Conservation (phyloP, 2,113 vertebrate genomes). For the Leptocoma aspasia region DNA sequence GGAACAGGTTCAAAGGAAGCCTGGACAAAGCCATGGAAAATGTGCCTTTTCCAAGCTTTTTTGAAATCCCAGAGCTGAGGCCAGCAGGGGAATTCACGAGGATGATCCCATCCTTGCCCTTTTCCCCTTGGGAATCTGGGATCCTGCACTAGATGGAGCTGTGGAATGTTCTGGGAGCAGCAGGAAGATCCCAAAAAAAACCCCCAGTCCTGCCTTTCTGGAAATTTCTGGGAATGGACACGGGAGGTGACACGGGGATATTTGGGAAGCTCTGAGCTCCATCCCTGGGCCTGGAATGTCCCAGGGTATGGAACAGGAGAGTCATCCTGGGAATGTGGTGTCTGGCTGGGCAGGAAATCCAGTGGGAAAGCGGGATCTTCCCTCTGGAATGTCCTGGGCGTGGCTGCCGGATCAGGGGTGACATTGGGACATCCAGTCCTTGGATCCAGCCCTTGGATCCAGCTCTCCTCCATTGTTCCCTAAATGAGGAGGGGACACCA, state of each 20-base stretch:
- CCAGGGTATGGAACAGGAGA: accelerated
- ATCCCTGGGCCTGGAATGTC: neutral
- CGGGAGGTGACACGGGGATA: neutral
- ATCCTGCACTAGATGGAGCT: neutral
- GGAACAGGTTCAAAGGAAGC: neutral
- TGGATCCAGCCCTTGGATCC: neutral
- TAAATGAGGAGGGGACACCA: neutral
- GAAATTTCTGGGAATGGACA: neutral
- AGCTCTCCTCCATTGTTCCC: neutral
- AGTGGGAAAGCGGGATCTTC: neutral
- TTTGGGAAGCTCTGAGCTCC: neutral
- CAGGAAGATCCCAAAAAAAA: neutral
- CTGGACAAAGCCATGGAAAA: neutral
- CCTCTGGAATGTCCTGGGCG: neutral
- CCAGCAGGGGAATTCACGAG: neutral
- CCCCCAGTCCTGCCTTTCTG: neutral
- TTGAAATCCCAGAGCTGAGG: neutral
- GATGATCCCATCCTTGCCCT: neutral
- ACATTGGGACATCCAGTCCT: neutral
- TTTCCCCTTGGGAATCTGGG: neutral
- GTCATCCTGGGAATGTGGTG: neutral
- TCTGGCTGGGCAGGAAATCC: neutral
- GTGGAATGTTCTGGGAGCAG: neutral
- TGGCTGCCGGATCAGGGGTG: neutral
- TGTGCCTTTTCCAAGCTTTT: neutral